These are phyloP conservation scores for Drosophila melanica DNA, from an alignment of 1,140 invertebrate species.

Conservation along the genomic window DNA sequence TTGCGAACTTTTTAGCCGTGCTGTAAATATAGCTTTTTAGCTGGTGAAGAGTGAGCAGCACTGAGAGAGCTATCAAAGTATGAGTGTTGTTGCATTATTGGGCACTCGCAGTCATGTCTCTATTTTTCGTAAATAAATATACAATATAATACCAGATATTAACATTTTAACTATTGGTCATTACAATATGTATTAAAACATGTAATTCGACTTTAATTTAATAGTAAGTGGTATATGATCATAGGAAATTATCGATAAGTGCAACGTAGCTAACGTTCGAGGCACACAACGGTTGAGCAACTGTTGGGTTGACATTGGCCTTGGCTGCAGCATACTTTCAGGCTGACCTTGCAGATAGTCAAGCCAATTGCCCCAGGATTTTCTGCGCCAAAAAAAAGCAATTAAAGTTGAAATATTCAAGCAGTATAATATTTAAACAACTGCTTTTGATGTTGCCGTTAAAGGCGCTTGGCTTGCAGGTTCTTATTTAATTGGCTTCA, in stretches of 20 bases:
- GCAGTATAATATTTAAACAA: constrained; percentile 28
- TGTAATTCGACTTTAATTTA: neutral
- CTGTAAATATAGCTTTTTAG: neutral
- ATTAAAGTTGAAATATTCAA: constrained; percentile 19
- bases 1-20: neutral
- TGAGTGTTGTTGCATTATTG: constrained; percentile 19
- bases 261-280: constrained; percentile 9
- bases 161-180: neutral
- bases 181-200: neutral
- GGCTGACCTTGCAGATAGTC: constrained; percentile 22
- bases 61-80: constrained; percentile 11
- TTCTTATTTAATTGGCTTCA: constrained; percentile 37
- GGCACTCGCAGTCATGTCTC: constrained; percentile 13
- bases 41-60: constrained; percentile 22
- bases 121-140: neutral
- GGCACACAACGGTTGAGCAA: constrained; percentile 30
- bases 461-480: neutral
- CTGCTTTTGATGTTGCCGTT: constrained; percentile 29
- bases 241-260: constrained; percentile 26
- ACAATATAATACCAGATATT: neutral
- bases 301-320: constrained; percentile 37
- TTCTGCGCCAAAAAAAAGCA: neutral
- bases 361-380: neutral
- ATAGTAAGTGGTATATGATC: neutral
- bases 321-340: constrained; percentile 47